Base-by-base conservation (phyloP, 2,888 invertebrate species). In the Arge pagana region DNA sequence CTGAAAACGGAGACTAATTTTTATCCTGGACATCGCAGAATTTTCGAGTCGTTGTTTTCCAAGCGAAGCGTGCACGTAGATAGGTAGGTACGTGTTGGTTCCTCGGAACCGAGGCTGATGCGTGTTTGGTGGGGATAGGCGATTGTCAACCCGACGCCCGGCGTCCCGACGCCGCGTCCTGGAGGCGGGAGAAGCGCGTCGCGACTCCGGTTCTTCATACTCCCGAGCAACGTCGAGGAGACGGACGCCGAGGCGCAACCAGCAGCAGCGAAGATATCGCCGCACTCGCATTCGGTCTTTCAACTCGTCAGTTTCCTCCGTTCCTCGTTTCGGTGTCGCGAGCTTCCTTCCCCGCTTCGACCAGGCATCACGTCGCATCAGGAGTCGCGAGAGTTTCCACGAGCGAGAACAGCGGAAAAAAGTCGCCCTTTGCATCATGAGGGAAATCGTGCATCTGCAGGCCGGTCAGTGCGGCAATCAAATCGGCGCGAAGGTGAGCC, bases 381-480 rank as follows among this genome's bases (percentile, higher is more conserved):
- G 28, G n/a, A n/a, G n/a, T n/a, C n/a, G n/a, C n/a, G n/a, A 24
- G 26, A 16, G 26, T 35, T n/a, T n/a, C 35, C 35, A 40, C 8
- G 43, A 21, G 15, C 10, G 4, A 31, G 13, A 21, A n/a, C 6
- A 23, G 21, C 33, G 4, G 3, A 10, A 33, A 23, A 33, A n/a
- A 26, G 2, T 2, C 4, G 28, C 8, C n/a, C 28, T 13, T 21
- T 2, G 13, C 26, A 10, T 80, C 65, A 89, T 89, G 89, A 82
- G 89, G 76, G 89, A 90, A 82, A 89, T 90, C 66, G 87, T 89
- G 52, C 88, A 89, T 68, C 82, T 89, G 65, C 89, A 89, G 76
- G 85, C 87, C 54, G 93, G 93, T 48, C 93, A 93, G 77, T 93
- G 93, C 76, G 93, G 93, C 57, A 93, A 93, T 77, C 88, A 89